Base-by-base conservation (phyloP, 2,113 vertebrate genomes). In the Oxygymnocypris stewartii region DNA sequence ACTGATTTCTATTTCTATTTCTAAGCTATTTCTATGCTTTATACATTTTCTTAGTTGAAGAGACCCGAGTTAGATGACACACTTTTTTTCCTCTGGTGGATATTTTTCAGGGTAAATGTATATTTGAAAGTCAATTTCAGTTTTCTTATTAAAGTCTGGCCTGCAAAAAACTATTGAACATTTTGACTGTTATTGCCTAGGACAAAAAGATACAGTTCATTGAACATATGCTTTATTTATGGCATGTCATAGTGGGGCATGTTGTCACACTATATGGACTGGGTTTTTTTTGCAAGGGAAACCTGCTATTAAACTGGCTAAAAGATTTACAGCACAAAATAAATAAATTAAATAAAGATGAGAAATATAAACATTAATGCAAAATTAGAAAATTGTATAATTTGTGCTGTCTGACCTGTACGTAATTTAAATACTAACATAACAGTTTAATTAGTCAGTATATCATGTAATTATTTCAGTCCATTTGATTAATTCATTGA, bases 111-210 rank as follows among this genome's bases (percentile, higher is more conserved):
- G 0, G 11, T 76, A 76, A 49, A 6, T 76, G 6, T 49, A 76
- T 76, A 76, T 76, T 76, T 76, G 74, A 76, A 76, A 76, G 74
- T 16, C 74, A 76, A 76, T 76, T 49, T 76, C 74, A 42, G 42
- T 25, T 28, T 76, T 76, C 74, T 76, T 28, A 25, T 14, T 76
- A 76, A 76, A 76, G 74, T 76, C 63, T 67, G 25, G 25, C 11
- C 25, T 67, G 63, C 61, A 65, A 31, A 67, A 67, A 28, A 67
- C 57, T n/a, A 61, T 61, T 23, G 63, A 65, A 65, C 40, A 75
- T 25, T 49, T 49, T 7, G n/a, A 74, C 40, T 76, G n/a, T 49
- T 49, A 76, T 28, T 76, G 12, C n/a, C 13, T 13, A 49, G 42
- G 12, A 47, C 42, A 76, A 76, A 76, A 49, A 16, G 74, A 49